These are phyloP conservation scores for Paedocypris micromegethes DNA, from an alignment of 2,797 vertebrate species.

Conservation along the genomic window DNA sequence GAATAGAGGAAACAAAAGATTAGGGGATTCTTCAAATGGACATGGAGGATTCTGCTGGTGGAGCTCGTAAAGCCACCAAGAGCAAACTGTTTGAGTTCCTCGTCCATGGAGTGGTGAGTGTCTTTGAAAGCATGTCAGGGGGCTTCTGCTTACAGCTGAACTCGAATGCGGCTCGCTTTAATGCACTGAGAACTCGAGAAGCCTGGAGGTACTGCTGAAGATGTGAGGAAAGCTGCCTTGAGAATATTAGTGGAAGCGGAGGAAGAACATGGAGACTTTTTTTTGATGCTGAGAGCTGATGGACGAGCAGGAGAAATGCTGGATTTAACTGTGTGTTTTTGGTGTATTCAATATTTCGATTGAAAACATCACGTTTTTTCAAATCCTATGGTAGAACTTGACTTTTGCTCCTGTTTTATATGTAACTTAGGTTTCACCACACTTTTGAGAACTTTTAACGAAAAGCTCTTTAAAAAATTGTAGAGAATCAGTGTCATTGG, in stretches of 20 bases:
- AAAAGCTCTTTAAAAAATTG: too few relatives aligned
- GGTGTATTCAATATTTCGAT: too few relatives aligned
- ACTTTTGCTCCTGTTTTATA: too few relatives aligned
- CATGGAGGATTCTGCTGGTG: conserved; percentile 80
- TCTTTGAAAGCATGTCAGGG: conserved; percentile 23
- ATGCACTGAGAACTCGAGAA: background rate
- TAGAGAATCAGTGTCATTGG: too few relatives aligned
- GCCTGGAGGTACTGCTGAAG: background rate
- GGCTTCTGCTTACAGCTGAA: background rate
- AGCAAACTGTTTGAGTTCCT: conserved; percentile 94
- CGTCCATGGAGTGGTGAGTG: conserved; percentile 70
- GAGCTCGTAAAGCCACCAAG: conserved; percentile 85
- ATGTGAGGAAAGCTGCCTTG: conserved; percentile 7
- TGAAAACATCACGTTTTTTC: too few relatives aligned
- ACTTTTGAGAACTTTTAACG: too few relatives aligned
- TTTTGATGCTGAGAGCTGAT: background rate
- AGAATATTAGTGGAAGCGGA: background rate
- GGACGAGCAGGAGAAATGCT: too few relatives aligned
- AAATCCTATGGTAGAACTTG: too few relatives aligned
- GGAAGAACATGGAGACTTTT: conserved; percentile 1
- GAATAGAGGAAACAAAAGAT: conserved; percentile 50
- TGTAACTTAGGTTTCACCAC: too few relatives aligned
- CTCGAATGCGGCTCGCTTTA: background rate
- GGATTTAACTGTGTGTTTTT: too few relatives aligned
- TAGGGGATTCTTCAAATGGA: conserved; percentile 60